phyloP scores from a whole-genome alignment of 1,140 invertebrate species.

The Anoplophora glabripennis region DNA sequence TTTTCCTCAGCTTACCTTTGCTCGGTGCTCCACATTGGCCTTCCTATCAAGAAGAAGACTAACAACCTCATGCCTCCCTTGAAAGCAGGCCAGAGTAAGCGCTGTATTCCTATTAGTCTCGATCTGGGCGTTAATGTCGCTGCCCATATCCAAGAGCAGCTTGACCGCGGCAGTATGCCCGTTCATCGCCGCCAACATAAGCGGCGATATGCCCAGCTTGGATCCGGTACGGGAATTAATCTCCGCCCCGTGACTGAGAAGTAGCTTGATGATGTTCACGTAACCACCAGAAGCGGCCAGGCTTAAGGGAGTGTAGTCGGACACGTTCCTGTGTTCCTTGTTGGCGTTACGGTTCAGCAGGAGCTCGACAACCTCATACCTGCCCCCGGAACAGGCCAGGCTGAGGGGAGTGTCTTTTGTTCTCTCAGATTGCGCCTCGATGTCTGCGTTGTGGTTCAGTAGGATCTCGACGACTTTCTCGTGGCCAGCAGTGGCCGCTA shows the following conservation, averaged over 20 bases:
- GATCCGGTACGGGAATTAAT: constrained; percentile 98
- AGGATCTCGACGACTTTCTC: constrained; percentile 93
- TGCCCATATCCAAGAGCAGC: constrained; percentile 93
- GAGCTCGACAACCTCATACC: constrained; percentile 90
- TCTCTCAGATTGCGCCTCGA: constrained; percentile 97
- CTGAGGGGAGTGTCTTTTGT: constrained; percentile 99
- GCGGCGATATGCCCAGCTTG: constrained; percentile 95
- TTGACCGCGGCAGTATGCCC: constrained; percentile 91
- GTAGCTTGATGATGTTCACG: constrained; percentile 96
- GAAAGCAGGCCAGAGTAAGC: constrained; percentile 97
- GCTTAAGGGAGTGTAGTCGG: constrained; percentile 97
- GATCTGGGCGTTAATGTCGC: constrained; percentile 99
- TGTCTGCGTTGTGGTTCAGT: constrained; percentile 87
- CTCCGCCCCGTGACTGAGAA: constrained; percentile 90
- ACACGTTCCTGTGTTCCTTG: constrained; percentile 99
- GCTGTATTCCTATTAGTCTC: constrained; percentile 99
- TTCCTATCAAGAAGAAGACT: constrained; percentile 92
- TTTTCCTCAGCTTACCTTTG: constrained; percentile 66
- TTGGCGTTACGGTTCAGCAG: constrained; percentile 86
- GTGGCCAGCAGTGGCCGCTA: constrained; percentile 96
- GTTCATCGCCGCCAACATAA: constrained; percentile 99
- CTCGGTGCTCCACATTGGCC: constrained; percentile 98
- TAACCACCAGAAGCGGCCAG: constrained; percentile 97
- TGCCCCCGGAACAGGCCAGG: constrained; percentile 93
- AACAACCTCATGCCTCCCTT: constrained; percentile 98